These are phyloP conservation scores for Brachionus rubens DNA, from an alignment of 1,140 invertebrate species.

Conservation along the genomic window DNA sequence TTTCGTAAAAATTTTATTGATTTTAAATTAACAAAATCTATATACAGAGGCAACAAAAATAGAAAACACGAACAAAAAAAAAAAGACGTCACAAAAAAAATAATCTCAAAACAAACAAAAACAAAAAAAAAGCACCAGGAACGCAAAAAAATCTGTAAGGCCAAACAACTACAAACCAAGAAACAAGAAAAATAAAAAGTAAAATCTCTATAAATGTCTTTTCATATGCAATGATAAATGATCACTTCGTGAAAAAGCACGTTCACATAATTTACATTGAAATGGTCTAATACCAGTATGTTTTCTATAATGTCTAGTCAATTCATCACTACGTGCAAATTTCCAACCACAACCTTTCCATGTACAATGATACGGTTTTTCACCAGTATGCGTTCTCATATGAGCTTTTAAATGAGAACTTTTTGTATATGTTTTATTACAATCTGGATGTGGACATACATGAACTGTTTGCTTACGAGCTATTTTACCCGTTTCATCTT, in stretches of 20 bases:
- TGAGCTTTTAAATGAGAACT: conserved; percentile 72
- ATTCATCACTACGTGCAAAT: conserved; percentile 81
- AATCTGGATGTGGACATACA: conserved; percentile 63
- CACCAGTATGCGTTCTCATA: conserved; percentile 64
- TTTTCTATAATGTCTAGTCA: conserved; percentile 68
- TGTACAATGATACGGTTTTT: conserved; percentile 75
- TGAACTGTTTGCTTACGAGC: background rate
- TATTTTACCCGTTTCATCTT: background rate
- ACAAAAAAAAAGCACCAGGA: background rate
- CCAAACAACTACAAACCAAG: background rate
- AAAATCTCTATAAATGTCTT: conserved; percentile 71
- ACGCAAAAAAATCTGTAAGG: conserved; percentile 21
- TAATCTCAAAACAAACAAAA: background rate
- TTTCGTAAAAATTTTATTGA: too few relatives aligned
- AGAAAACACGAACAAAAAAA: too few relatives aligned
- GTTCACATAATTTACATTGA: conserved; percentile 87
- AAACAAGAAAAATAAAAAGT: background rate
- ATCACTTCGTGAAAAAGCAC: conserved; percentile 86
- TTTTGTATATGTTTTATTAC: conserved; percentile 71
- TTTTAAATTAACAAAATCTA: too few relatives aligned
- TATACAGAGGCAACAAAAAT: too few relatives aligned
- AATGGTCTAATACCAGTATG: conserved; percentile 95
- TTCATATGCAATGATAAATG: conserved; percentile 96
- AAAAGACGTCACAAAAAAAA: background rate
- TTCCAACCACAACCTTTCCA: conserved; percentile 80